phyloP scores from a whole-genome alignment of 2,113 vertebrate genomes.

The Macroglossus sobrinus region DNA sequence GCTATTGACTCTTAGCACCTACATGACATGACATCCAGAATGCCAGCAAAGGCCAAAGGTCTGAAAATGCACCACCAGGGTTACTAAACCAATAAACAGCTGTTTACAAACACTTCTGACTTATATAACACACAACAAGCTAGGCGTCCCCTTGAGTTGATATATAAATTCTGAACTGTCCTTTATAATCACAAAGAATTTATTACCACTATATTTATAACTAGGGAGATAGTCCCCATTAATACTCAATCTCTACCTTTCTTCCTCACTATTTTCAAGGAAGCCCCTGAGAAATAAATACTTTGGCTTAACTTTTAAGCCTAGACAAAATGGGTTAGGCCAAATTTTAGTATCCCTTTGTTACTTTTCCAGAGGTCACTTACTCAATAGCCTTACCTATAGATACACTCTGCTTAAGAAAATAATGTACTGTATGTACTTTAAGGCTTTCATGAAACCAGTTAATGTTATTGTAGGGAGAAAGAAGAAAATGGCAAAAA shows the following conservation, averaged over 20 bases:
- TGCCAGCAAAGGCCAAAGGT: slow-evolving; percentile 23
- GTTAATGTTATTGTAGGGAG: background rate
- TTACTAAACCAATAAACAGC: background rate
- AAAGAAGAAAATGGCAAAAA: background rate
- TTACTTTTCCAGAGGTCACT: background rate
- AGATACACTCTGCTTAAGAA: background rate
- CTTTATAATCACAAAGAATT: background rate
- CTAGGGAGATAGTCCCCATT: background rate
- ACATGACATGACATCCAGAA: background rate
- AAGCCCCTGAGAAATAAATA: background rate
- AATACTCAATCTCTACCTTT: background rate
- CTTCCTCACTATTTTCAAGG: background rate
- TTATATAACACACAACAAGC: background rate
- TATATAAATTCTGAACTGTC: background rate
- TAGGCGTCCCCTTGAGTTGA: background rate
- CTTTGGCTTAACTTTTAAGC: slow-evolving; percentile 9
- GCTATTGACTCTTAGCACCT: background rate
- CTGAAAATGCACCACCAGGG: background rate
- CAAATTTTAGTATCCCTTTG: background rate
- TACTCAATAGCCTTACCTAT: background rate
- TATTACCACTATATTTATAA: background rate
- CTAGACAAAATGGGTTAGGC: background rate
- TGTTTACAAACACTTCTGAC: background rate
- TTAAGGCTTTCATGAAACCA: background rate
- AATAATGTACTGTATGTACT: background rate